These are phyloP conservation scores for Allygus modestus DNA, from an alignment of 2,888 invertebrate species.

Conservation along the genomic window DNA sequence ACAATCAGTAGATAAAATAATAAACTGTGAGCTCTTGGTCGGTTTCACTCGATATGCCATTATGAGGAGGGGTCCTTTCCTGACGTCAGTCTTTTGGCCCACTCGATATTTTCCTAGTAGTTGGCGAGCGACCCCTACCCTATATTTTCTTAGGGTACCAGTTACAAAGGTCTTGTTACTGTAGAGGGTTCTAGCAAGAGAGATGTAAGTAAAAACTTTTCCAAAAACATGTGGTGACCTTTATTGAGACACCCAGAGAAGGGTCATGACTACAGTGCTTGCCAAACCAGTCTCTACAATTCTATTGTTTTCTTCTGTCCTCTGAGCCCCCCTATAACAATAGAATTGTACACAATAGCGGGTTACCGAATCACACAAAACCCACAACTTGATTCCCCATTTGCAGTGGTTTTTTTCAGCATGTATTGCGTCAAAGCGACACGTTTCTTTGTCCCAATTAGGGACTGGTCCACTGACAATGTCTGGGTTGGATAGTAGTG, in stretches of 20 bases:
- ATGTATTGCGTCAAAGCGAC: conserved; percentile 44
- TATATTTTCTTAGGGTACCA: conserved; percentile 41
- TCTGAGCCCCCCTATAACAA: conserved; percentile 9
- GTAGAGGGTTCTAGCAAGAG: conserved; percentile 30
- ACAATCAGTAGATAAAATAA: conserved; percentile 46
- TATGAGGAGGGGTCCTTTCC: conserved; percentile 48
- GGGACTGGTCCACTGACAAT: conserved; percentile 40
- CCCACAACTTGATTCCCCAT: too few species aligned
- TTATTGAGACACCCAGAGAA: conserved; percentile 51
- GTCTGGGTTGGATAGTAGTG: too few species aligned
- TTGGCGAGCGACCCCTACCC: conserved; percentile 27
- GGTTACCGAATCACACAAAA: too few species aligned
- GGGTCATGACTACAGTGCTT: too few species aligned
- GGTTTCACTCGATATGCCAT: conserved; percentile 47
- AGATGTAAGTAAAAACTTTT: conserved; percentile 43
- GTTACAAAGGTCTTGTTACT: conserved; percentile 12
- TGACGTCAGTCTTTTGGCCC: conserved; percentile 46
- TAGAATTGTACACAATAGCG: too few species aligned
- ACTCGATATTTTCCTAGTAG: conserved; percentile 42
- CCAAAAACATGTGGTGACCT: conserved; percentile 49
- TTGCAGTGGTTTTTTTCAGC: conserved; percentile 46
- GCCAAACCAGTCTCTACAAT: too few species aligned
- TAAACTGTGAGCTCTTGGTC: conserved; percentile 11
- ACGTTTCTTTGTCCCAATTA: conserved; percentile 41
- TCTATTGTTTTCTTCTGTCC: background rate